These are phyloP conservation scores for Cheirogaleus medius DNA, from an alignment of 2,113 vertebrate genomes.

Conservation along the genomic window DNA sequence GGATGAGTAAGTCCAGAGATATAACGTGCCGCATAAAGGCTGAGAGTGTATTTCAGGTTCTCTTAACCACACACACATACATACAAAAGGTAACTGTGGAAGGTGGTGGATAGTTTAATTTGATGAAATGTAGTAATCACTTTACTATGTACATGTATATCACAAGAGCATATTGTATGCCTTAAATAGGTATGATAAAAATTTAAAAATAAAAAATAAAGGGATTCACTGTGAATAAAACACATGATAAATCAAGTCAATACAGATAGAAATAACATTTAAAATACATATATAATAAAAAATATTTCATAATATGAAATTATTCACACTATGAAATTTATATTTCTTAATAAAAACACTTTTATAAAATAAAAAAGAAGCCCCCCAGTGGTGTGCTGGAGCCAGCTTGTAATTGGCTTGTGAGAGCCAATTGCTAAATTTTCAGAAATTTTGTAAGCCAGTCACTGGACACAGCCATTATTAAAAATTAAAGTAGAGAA, in stretches of 20 bases:
- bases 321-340: neutral
- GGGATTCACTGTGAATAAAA: neutral
- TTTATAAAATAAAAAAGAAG: neutral
- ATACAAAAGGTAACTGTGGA: neutral
- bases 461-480: neutral
- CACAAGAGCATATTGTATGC: neutral
- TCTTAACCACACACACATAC: neutral
- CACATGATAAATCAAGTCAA: neutral
- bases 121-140: neutral
- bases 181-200: neutral
- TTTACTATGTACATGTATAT: neutral
- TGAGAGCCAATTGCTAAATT: neutral
- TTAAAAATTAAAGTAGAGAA: conserved; percentile 1
- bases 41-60: neutral
- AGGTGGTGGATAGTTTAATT: neutral
- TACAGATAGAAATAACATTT: neutral
- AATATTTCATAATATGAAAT: neutral
- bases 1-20: neutral
- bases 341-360: neutral
- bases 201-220: neutral
- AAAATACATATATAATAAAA: neutral
- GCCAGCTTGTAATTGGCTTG: accelerated
- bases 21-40: no score
- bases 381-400: accelerated
- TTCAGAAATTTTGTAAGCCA: neutral